phyloP scores from a whole-genome alignment of 2,888 invertebrate species.

The Heliconius ismenius region DNA sequence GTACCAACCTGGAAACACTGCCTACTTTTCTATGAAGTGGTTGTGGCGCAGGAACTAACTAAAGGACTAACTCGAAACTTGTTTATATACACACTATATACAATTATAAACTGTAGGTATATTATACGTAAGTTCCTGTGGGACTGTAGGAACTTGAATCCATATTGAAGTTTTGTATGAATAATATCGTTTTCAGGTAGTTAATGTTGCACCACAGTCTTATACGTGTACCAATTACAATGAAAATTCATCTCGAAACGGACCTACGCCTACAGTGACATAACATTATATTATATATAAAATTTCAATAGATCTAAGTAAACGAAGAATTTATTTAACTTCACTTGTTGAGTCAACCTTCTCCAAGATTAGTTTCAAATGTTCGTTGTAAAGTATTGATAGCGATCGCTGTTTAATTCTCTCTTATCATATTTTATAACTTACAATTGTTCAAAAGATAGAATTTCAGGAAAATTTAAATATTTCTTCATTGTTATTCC shows the following conservation, averaged over 20 bases:
- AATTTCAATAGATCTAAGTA: conserved; percentile 27
- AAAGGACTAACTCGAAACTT: background rate
- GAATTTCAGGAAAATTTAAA: background rate
- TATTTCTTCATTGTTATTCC: background rate
- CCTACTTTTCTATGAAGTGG: no score
- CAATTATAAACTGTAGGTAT: background rate
- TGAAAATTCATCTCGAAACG: background rate
- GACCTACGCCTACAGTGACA: background rate
- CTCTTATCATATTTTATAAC: conserved; percentile 7
- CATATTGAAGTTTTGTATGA: background rate
- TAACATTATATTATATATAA: background rate
- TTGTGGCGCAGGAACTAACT: no score
- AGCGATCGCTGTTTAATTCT: conserved; percentile 14
- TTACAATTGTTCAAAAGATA: conserved; percentile 14
- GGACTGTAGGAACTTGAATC: background rate
- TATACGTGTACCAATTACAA: background rate
- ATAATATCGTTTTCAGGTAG: background rate
- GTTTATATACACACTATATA: background rate
- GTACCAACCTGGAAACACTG: no score
- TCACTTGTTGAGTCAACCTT: conserved; percentile 37
- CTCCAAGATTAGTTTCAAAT: conserved; percentile 38
- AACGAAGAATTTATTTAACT: conserved; percentile 39
- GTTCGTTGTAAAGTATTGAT: conserved; percentile 30
- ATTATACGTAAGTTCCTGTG: background rate
- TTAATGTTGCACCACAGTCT: background rate